Evolutionary conservation across 2,113 vertebrate genomes (phyloP).

Genomic region (Antechinus flavipes): DNA sequence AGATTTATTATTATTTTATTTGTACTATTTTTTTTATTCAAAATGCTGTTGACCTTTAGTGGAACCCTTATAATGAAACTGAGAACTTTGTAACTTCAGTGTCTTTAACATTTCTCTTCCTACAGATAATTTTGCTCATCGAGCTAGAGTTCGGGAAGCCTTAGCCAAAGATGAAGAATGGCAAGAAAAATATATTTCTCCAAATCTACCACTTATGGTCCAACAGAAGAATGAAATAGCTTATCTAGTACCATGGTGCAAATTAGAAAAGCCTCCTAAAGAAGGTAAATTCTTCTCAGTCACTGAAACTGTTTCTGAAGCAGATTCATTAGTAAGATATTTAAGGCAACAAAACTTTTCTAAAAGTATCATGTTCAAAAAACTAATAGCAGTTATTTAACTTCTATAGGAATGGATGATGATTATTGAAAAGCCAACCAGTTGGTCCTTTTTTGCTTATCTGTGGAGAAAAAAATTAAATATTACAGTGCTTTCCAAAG

Average conservation of each 20-base stretch:
- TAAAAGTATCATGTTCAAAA: slow-evolving; percentile 7
- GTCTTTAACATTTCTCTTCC: slow-evolving; percentile 37
- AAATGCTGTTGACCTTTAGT: slow-evolving; percentile 1
- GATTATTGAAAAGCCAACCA: background rate
- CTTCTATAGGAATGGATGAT: background rate
- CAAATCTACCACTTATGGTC: slow-evolving; percentile 84
- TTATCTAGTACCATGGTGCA: slow-evolving; percentile 94
- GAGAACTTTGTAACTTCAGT: background rate
- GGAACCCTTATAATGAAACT: background rate
- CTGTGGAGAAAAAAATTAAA: slow-evolving; percentile 20
- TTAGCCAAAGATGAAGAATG: slow-evolving; percentile 90
- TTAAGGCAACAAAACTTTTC: slow-evolving; percentile 26
- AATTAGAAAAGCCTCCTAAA: slow-evolving; percentile 87
- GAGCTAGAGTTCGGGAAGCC: slow-evolving; percentile 87
- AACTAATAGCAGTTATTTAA: background rate
- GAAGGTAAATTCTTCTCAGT: slow-evolving; percentile 84
- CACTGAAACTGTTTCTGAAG: background rate
- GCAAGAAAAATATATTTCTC: slow-evolving; percentile 88
- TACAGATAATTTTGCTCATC: slow-evolving; percentile 91
- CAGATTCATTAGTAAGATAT: background rate
- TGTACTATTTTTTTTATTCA: background rate
- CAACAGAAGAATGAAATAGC: slow-evolving; percentile 91
- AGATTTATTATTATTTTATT: background rate
- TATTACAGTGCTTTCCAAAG: slow-evolving; percentile 32
- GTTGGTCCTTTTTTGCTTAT: background rate